These are phyloP conservation scores for Sericinus montela DNA, from an alignment of 2,888 invertebrate species.

Conservation along the genomic window DNA sequence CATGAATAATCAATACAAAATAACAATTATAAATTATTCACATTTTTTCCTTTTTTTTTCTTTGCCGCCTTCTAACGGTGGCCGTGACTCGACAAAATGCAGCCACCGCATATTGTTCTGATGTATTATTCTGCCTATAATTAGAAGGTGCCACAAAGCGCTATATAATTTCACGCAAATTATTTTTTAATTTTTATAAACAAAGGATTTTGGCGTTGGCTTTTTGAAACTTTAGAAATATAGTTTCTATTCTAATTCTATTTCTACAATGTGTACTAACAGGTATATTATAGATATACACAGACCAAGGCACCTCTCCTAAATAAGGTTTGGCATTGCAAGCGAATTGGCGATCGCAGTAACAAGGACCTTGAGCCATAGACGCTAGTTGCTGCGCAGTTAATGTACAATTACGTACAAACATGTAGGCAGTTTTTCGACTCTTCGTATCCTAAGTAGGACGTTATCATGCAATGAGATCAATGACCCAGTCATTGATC, in stretches of 20 bases:
- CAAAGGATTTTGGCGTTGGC: slow-evolving; percentile 22
- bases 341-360: too few species aligned
- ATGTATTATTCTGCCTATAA: slow-evolving; percentile 51
- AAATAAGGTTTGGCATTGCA: too few species aligned
- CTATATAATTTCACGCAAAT: slow-evolving; percentile 68
- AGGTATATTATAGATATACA: too few species aligned
- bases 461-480: too few species aligned
- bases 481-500: too few species aligned
- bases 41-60: slow-evolving; percentile 15
- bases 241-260: neutral
- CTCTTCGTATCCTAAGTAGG: too few species aligned
- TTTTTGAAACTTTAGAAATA: neutral
- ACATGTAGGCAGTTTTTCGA: too few species aligned
- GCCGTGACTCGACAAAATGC: slow-evolving; percentile 31
- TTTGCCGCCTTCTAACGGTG: slow-evolving; percentile 30
- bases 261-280: too few species aligned
- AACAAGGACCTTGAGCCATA: too few species aligned
- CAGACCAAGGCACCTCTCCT: too few species aligned
- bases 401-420: too few species aligned
- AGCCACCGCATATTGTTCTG: slow-evolving; percentile 33
- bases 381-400: too few species aligned
- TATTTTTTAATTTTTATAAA: slow-evolving; percentile 46
- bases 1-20: neutral
- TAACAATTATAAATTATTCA: neutral
- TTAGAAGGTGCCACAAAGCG: slow-evolving; percentile 48